Conservation (phyloP, 2,113 vertebrate genomes). For the Aphyosemion australe region DNA sequence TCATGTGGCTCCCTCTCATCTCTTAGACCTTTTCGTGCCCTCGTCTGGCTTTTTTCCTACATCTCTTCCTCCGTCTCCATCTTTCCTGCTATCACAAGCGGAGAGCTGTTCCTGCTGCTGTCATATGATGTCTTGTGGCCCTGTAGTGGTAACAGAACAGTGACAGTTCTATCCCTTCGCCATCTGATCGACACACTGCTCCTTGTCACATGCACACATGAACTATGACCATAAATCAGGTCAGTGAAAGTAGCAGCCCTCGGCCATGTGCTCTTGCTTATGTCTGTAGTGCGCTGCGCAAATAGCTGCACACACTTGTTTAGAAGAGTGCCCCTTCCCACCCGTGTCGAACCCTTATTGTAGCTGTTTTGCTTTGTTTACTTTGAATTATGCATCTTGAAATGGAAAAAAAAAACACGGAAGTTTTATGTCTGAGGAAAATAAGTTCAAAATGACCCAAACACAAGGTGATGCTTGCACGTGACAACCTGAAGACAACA, state of each 20-base stretch:
- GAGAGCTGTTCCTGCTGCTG: constrained; percentile 85
- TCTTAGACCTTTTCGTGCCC: constrained; percentile 70
- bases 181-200: constrained; percentile 89
- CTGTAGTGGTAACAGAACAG: constrained; percentile 90
- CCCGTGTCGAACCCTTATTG: constrained; percentile 7
- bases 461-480: constrained; percentile 18
- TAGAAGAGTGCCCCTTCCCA: constrained; percentile 29
- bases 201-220: constrained; percentile 90
- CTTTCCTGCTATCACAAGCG: constrained; percentile 64
- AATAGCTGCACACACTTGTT: constrained; percentile 39
- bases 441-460: constrained; percentile 15
- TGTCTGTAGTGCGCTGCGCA: constrained; percentile 23
- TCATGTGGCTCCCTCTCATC: constrained; percentile 69
- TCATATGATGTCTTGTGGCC: constrained; percentile 90
- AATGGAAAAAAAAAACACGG: not conserved
- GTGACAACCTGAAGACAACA: constrained; percentile 30
- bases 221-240: constrained; percentile 75
- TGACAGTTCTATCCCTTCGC: constrained; percentile 91
- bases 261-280: constrained; percentile 80
- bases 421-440: not conserved
- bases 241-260: constrained; percentile 82
- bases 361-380: constrained; percentile 13
- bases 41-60: constrained; percentile 28
- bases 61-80: constrained; percentile 35
- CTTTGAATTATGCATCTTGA: constrained; percentile 2